These are phyloP conservation scores for Drosophila rellima DNA, from an alignment of 2,888 invertebrate genomes.

Conservation along the genomic window DNA sequence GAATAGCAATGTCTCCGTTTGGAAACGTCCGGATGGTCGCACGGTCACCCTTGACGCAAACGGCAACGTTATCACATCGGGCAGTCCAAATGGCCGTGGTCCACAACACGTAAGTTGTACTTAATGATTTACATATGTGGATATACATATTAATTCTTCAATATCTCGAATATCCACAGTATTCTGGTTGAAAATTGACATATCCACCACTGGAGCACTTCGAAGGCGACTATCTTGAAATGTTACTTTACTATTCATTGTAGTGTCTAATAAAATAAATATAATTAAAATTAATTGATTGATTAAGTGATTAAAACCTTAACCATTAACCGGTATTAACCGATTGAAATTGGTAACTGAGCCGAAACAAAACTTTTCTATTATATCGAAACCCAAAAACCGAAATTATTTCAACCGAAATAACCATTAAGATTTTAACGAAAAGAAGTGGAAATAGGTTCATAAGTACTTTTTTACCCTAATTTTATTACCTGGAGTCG, in stretches of 20 bases:
- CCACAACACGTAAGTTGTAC: slow-evolving; percentile 47
- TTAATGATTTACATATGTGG: not conserved
- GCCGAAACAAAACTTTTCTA: too few species aligned
- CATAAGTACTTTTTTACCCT: too few species aligned
- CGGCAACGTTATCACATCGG: slow-evolving; percentile 59
- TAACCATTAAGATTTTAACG: too few species aligned
- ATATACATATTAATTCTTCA: too few species aligned
- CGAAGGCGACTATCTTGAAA: not conserved
- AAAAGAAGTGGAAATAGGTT: too few species aligned
- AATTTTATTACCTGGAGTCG: too few species aligned
- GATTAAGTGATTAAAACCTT: too few species aligned
- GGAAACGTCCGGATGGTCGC: slow-evolving; percentile 64
- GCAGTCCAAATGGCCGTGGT: slow-evolving; percentile 55
- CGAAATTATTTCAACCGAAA: too few species aligned
- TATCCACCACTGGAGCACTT: not conserved
- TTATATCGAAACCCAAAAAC: too few species aligned
- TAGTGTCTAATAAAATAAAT: not conserved
- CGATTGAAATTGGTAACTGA: too few species aligned
- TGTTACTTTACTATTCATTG: not conserved
- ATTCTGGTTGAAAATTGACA: slow-evolving; percentile 31
- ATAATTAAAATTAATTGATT: not conserved
- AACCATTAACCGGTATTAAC: too few species aligned
- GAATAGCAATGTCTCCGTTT: slow-evolving; percentile 49
- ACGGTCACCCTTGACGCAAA: slow-evolving; percentile 48
- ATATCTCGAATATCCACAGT: slow-evolving; percentile 23